Base-by-base conservation (phyloP, 2,888 invertebrate species). In the Cerastis rubricosa region DNA sequence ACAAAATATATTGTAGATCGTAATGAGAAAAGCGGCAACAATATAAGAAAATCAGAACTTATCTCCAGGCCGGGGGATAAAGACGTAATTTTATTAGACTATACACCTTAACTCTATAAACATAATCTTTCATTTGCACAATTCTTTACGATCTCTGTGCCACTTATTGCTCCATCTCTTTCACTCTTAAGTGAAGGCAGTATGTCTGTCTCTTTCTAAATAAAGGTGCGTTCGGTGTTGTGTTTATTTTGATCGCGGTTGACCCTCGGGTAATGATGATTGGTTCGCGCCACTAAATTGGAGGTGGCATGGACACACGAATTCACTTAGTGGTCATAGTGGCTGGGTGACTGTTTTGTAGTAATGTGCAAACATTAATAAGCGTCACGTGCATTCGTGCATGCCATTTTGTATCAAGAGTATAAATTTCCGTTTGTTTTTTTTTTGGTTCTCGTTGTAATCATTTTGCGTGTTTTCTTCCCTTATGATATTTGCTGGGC, bases 121-220 rank as follows among this genome's bases (percentile, higher is more conserved):
- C 96, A 96, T 96, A 96, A 96, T 96, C 96, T 96, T 95, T 96
- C 95, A 96, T 96, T 96, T 95, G 93, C 91, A 90, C 87, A 92
- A 94, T 94, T 94, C 92, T 96, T 95, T 96, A 96, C 93, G 93
- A 92, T 85, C 87, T 84, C 85, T 89, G 91, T 88, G 91, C 89
- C 89, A 87, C 87, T 84, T 79, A 78, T 94, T 43, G 45, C 54
- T 79, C 47, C 14, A n/a, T 86, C 93, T 84, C 82, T 89, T 74
- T 94, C 86, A 51, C 25, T 22, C 89, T 63, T 35, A 17, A 14
- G n/a, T 5, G 0, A 11, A 40, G 63, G 45, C 19, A 76, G 17
- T 89, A 89, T 84, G 12, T 81, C 65, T 75, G 61, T 94, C 92
- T 88, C 88, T 80, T 82, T 92, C 86, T 89, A 84, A 76, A 84